Evolutionary conservation across 2,888 invertebrate species (phyloP).

Genomic region (Aleiodes leptofemur): DNA sequence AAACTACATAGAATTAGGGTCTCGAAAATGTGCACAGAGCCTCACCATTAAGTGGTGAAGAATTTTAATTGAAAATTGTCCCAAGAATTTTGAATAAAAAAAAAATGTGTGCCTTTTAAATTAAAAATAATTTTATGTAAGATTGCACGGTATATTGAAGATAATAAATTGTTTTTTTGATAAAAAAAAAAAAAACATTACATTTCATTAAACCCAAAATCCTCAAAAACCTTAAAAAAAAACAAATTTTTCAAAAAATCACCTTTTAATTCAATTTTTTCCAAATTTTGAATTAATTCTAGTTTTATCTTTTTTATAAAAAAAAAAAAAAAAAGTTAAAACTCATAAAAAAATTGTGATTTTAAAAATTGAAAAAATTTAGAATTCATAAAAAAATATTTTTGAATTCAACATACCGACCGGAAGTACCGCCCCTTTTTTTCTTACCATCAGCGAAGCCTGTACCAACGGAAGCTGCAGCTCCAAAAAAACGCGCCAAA

Average conservation of each 20-base stretch:
- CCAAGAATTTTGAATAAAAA: conserved; percentile 45
- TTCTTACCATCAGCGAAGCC: conserved; percentile 6
- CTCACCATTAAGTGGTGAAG: not conserved
- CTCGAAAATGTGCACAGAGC: conserved; percentile 12
- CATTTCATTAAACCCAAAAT: not conserved
- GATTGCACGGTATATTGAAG: conserved; percentile 72
- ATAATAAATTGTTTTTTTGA: conserved; percentile 73
- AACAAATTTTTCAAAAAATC: not conserved
- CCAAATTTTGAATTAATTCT: not conserved
- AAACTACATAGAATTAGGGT: conserved; percentile 19
- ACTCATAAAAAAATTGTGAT: no score
- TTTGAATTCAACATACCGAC: not conserved
- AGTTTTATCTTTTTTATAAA: no score
- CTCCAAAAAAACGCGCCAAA: not conserved
- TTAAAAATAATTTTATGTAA: conserved; percentile 72
- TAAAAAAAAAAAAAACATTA: conserved; percentile 37
- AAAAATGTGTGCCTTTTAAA: conserved; percentile 74
- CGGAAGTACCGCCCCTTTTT: not conserved
- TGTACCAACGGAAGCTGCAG: not conserved
- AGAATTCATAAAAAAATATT: not conserved
- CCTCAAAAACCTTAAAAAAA: not conserved
- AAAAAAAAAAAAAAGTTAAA: no score
- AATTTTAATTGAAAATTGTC: conserved; percentile 29
- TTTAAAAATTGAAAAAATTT: no score
- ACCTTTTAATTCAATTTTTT: not conserved